Percentiles rank a stretch among this genome's conserved stretches.
Conservation (phyloP, 2,888 invertebrate genomes). For the Globia sparganii region DNA sequence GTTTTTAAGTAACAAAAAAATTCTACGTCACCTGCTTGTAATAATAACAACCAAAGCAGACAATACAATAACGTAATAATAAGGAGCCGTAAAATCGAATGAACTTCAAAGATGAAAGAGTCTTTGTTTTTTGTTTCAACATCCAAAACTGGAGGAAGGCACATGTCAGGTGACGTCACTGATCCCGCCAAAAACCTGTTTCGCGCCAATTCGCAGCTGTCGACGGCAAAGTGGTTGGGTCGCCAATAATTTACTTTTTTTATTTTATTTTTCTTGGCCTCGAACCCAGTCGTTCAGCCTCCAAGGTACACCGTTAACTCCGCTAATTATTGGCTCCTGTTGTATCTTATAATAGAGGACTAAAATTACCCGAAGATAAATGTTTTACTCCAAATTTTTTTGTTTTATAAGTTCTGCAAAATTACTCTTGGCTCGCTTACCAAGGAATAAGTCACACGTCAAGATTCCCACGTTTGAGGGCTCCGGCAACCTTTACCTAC, state of each 20-base stretch:
- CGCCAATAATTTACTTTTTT: slow-evolving; percentile 80
- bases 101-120: slow-evolving; percentile 76
- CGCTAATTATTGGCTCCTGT: slow-evolving; percentile 73
- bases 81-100: slow-evolving; percentile 81
- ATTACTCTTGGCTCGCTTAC: slow-evolving; percentile 50
- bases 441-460: slow-evolving; percentile 61
- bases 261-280: slow-evolving; percentile 75
- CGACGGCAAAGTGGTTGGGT: slow-evolving; percentile 81
- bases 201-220: slow-evolving; percentile 90
- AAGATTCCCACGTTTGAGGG: slow-evolving; percentile 70
- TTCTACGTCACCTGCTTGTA: slow-evolving; percentile 64
- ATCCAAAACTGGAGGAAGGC: slow-evolving; percentile 80
- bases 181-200: slow-evolving; percentile 86
- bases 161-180: slow-evolving; percentile 88
- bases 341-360: slow-evolving; percentile 59
- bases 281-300: slow-evolving; percentile 79
- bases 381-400: slow-evolving; percentile 33
- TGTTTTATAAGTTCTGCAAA: slow-evolving; percentile 54
- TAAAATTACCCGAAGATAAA: slow-evolving; percentile 57
- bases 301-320: slow-evolving; percentile 86
- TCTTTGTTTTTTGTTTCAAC: slow-evolving; percentile 78
- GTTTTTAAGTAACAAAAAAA: slow-evolving; percentile 13
- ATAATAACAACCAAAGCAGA: slow-evolving; percentile 61
- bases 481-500: slow-evolving; percentile 61
- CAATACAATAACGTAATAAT: slow-evolving; percentile 70